These are phyloP conservation scores for Escarpia spicata DNA, from an alignment of 2,888 invertebrate species.

Conservation along the genomic window DNA sequence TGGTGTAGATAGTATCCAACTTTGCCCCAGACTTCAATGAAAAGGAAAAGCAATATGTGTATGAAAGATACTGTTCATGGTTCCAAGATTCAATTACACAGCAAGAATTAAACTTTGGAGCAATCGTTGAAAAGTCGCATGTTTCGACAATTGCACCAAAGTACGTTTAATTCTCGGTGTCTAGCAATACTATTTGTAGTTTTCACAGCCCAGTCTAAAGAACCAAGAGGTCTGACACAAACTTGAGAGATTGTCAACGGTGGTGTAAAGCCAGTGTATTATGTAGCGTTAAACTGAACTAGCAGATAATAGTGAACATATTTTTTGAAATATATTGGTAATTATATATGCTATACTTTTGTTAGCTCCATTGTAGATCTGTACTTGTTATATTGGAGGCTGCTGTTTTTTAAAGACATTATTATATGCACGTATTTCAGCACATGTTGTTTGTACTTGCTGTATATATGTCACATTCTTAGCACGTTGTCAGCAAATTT, in stretches of 20 bases:
- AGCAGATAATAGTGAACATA: constrained; percentile 10
- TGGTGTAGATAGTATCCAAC: neutral
- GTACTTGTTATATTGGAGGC: neutral
- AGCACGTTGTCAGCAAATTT: neutral
- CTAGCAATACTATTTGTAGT: no score
- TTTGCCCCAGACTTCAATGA: no score
- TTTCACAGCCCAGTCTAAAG: neutral
- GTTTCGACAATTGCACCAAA: no score
- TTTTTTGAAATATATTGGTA: neutral
- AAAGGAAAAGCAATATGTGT: neutral
- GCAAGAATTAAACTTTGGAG: no score
- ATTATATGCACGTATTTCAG: neutral
- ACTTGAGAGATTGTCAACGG: neutral
- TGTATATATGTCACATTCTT: neutral
- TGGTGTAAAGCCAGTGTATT: neutral
- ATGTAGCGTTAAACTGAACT: neutral
- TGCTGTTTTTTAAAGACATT: neutral
- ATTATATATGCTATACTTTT: neutral
- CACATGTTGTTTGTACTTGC: neutral
- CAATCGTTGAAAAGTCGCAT: no score
- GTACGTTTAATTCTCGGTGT: no score
- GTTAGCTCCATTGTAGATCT: neutral
- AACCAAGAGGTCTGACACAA: neutral
- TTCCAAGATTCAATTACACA: no score
- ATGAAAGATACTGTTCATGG: neutral